Evolutionary conservation across 2,888 invertebrate genomes (phyloP).

Genomic region (Lepidochitona cinerea): DNA sequence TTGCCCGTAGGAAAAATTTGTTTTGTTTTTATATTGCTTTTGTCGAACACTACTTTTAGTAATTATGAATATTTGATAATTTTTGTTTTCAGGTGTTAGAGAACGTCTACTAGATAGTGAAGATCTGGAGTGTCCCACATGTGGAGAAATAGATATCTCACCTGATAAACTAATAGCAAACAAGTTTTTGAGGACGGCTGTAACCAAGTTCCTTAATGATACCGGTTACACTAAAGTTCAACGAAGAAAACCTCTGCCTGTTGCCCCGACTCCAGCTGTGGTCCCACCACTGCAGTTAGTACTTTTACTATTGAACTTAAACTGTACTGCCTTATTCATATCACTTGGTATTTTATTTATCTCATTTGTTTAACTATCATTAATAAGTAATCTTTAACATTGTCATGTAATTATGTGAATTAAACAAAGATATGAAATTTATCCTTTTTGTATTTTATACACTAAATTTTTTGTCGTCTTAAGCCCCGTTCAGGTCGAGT

Average conservation of each 20-base stretch:
- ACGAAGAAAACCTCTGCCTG: conserved; percentile 10
- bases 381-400: no score
- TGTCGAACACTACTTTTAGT: background rate
- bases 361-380: no score
- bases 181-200: conserved; percentile 87
- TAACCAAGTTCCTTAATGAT: conserved; percentile 90
- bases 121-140: conserved; percentile 95
- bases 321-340: no score
- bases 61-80: background rate
- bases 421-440: no score
- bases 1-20: no score
- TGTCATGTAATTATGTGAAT: no score
- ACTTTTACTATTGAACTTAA: no score
- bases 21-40: background rate
- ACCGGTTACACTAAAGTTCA: conserved; percentile 82
- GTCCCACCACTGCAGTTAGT: no score
- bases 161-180: conserved; percentile 95
- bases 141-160: conserved; percentile 91
- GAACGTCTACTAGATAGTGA: conserved; percentile 91
- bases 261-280: background rate
- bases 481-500: no score
- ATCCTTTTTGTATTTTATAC: no score
- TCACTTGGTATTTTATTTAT: no score
- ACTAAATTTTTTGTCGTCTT: no score
- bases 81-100: conserved; percentile 80